phyloP scores from a whole-genome alignment of 2,797 vertebrate genomes.

The Hypotaenidia okinawae region DNA sequence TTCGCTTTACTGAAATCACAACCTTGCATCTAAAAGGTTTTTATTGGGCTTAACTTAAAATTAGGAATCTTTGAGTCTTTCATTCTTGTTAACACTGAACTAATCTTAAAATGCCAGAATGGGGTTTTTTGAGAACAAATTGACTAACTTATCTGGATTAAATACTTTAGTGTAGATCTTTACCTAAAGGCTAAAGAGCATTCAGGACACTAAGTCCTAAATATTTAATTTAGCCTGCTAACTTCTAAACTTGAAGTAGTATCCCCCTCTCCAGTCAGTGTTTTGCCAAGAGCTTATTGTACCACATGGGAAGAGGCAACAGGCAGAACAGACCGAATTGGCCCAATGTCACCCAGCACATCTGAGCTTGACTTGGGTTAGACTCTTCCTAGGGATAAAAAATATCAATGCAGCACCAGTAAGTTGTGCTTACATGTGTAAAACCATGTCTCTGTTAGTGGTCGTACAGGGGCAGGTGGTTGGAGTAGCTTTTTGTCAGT shows the following conservation, averaged over 20 bases:
- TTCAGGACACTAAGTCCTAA: background rate
- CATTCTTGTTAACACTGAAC: background rate
- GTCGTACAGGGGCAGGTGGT: too few species aligned
- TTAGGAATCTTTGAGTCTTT: background rate
- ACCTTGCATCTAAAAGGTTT: background rate
- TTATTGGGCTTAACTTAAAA: background rate
- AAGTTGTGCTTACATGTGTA: background rate
- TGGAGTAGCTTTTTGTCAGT: background rate
- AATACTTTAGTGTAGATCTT: background rate
- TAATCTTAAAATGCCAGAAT: background rate
- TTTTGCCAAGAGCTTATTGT: background rate
- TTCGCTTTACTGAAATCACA: background rate
- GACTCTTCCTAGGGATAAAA: background rate
- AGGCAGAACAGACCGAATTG: background rate
- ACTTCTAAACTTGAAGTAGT: background rate
- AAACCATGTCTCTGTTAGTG: rapidly evolving
- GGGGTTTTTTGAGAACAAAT: background rate
- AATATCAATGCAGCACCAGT: background rate
- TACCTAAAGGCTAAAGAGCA: background rate
- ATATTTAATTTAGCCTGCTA: background rate
- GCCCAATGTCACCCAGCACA: rapidly evolving
- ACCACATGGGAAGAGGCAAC: background rate
- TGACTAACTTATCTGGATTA: background rate
- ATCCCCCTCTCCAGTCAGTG: background rate
- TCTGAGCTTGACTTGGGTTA: background rate